Base-by-base conservation (phyloP, 2,797 vertebrate species). In the Cossypha caffra region DNA sequence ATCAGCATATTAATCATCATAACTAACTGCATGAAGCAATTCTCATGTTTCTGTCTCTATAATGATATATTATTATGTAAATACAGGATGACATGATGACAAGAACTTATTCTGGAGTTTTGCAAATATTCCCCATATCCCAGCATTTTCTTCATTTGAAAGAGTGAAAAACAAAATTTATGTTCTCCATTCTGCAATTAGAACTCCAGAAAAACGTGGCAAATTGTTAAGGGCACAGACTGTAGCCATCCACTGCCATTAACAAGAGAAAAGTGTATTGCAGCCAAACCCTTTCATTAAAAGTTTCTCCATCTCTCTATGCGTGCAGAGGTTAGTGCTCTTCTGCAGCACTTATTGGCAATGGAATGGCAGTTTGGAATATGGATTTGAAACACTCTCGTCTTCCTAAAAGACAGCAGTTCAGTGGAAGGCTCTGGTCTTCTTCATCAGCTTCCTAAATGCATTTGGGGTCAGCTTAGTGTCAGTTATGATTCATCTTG, bases 391-490 rank as follows among this genome's bases (percentile, higher is more conserved):
- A 95, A 68, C 42, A 37, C 31, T 93, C 21, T 50, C 52, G 35
- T 95, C 84, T 89, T 91, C 58, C 85, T 95, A 35, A 90, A 82
- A 95, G 87, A 80, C 68, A 74, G 26, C 71, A 71, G 64, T 77
- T 91, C 93, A 71, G 57, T 67, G 21, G 63, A 80, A 85, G 57
- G 64, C 38, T 95, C 83, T 71, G 38, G 64, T 93, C 57, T 89
- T 96, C 89, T 93, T 95, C 94, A 95, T 94, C 93, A 91, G 54
- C 66, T 86, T 95, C 79, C 82, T 93, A 94, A 95, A 93, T 90
- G 82, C 54, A 77, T 86, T 91, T 91, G 37, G 35, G 96, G 95
- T 95, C 95, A 95, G 51, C 79, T 62, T 54, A 40, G 33, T 88
- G 95, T 95, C 94, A 97, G 62, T 66, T 64, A 28, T 90, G 90